Percentiles rank a stretch among this genome's conserved stretches.
Conservation (phyloP, 2,113 vertebrate genomes). For the Microcebus jonahi region DNA sequence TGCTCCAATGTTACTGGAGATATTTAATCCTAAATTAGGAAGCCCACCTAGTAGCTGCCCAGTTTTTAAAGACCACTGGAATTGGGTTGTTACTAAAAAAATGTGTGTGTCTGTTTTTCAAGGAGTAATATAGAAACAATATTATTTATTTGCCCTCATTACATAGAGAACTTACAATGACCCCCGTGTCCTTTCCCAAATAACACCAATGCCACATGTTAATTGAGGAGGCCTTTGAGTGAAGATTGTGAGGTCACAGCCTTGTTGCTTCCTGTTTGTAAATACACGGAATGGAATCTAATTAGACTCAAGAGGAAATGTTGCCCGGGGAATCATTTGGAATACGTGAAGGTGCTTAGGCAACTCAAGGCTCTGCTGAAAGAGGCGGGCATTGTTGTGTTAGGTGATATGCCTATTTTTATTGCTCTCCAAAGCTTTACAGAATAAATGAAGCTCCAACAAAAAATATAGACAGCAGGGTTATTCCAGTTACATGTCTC, state of each 20-base stretch:
- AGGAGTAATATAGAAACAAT: no score
- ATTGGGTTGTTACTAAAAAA: neutral
- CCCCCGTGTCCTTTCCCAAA: neutral
- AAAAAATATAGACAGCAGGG: slow-evolving; percentile 61
- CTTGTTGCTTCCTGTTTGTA: slow-evolving; percentile 84
- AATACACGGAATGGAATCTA: slow-evolving; percentile 82
- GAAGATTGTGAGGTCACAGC: slow-evolving; percentile 71
- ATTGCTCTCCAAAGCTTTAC: slow-evolving; percentile 21
- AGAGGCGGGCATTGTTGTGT: slow-evolving; percentile 18
- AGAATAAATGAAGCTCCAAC: slow-evolving; percentile 36
- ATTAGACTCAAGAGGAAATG: slow-evolving; percentile 83
- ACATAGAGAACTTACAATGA: neutral
- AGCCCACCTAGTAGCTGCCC: neutral
- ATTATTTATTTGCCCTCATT: neutral
- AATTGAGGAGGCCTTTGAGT: slow-evolving; percentile 71
- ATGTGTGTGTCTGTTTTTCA: no score
- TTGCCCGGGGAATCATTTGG: slow-evolving; percentile 80
- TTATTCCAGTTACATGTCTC: neutral
- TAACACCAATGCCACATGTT: neutral
- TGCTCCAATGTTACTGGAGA: neutral
- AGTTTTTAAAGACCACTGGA: neutral
- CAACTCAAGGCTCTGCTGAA: slow-evolving; percentile 74
- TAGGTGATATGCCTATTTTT: slow-evolving; percentile 58
- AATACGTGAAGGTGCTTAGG: slow-evolving; percentile 69
- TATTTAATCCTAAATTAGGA: neutral